Evolutionary conservation across 2,113 vertebrate species (phyloP).

Genomic region (Penelope pileata): DNA sequence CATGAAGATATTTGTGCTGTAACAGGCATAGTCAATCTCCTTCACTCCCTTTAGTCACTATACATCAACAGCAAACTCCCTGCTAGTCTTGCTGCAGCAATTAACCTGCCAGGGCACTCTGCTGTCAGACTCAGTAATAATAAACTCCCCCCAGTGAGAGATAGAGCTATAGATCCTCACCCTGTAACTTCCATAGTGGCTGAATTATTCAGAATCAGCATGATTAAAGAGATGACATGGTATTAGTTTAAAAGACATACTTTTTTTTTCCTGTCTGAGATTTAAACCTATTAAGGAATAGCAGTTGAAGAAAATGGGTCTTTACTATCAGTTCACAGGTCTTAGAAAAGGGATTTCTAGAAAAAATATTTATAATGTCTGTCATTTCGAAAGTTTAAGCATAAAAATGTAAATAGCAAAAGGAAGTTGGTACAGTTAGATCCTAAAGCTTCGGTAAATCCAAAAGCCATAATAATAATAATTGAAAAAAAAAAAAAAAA

Average conservation of each 20-base stretch:
- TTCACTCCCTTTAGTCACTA: constrained; percentile 77
- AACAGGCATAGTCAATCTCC: constrained; percentile 81
- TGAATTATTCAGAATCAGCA: constrained; percentile 82
- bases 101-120: constrained; percentile 82
- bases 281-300: constrained; percentile 76
- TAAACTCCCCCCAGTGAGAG: constrained; percentile 74
- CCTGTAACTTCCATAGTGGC: constrained; percentile 71
- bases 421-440: constrained; percentile 20
- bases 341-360: constrained; percentile 35
- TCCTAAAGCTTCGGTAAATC: constrained; percentile 28
- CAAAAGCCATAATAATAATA: not conserved
- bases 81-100: constrained; percentile 79
- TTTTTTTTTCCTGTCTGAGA: constrained; percentile 30
- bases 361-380: constrained; percentile 63
- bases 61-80: constrained; percentile 79
- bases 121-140: constrained; percentile 79
- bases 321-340: not conserved
- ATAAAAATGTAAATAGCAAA: constrained; percentile 49
- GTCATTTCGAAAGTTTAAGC: constrained; percentile 56
- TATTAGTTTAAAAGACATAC: constrained; percentile 78
- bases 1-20: constrained; percentile 83
- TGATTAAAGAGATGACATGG: constrained; percentile 82
- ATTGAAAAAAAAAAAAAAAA: not conserved
- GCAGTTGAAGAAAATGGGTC: constrained; percentile 7
- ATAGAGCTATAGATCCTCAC: constrained; percentile 73